These are phyloP conservation scores for Holothuria leucospilota DNA, from an alignment of 53 echinoderm and acorn worm species.

Conservation along the genomic window DNA sequence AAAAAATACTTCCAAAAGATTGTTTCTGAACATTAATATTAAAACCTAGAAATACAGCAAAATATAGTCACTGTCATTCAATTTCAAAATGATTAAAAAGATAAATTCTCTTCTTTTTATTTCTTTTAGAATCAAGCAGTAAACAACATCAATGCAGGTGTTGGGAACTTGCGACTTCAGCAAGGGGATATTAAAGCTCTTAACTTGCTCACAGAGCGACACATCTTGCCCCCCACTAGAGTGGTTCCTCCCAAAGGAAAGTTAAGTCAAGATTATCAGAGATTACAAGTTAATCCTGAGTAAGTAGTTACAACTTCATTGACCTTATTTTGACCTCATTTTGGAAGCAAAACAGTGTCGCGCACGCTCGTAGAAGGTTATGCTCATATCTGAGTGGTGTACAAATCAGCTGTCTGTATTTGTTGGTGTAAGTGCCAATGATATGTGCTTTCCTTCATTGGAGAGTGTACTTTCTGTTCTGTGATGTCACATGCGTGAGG, in stretches of 20 bases:
- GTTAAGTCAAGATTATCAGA: conserved; percentile 81
- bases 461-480: no score
- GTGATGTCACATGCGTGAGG: no score
- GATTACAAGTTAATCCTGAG: conserved; percentile 87
- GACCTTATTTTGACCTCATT: no score
- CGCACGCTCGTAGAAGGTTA: no score
- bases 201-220: conserved; percentile 90
- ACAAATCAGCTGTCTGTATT: no score
- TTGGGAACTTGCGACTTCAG: conserved; percentile 80
- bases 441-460: no score
- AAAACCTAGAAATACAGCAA: no score
- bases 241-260: conserved; percentile 88
- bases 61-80: background rate
- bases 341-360: no score
- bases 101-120: background rate
- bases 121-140: conserved; percentile 59
- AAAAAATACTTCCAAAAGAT: no score
- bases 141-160: conserved; percentile 80
- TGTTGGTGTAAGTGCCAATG: no score
- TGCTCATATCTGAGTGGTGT: no score
- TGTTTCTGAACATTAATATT: no score
- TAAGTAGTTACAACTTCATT: conserved; percentile 70
- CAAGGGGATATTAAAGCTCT: conserved; percentile 84
- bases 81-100: background rate
- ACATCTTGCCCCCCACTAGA: conserved; percentile 77